Evolutionary conservation across 2,888 invertebrate genomes (phyloP), one percentile per base, ranked within the genome.

Genomic region (Oligia latruncula): DNA sequence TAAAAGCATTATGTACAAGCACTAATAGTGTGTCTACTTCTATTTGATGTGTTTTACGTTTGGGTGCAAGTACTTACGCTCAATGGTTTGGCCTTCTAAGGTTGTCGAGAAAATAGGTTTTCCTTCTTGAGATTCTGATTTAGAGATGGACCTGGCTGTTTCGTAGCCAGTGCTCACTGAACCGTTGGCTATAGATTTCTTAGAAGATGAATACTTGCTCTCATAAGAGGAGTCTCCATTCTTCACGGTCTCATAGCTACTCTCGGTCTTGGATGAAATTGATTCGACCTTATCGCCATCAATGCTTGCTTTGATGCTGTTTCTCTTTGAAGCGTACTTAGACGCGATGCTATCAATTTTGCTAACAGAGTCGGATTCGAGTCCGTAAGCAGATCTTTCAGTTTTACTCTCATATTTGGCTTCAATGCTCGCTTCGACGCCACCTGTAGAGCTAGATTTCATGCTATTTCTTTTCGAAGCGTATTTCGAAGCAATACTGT

Each of bases 51-150:
- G 88, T 89, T 88, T 81, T 85, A 88, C 79, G 80, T 79, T 80
- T 72, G 74, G 76, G 72, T 88, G 84, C 82, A 84, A 77, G 84
- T 92, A 98, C 98, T 98, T 97, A 98, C 98, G 98, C 97, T 98
- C 98, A 88, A 98, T 98, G 92, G 97, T 98, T 87, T 97, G 97
- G 90, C 98, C 98, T 93, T 98, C 98, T 81, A 98, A 97, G 70
- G 98, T 98, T 94, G 98, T 98, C 49, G 97, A 96, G 92, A 98
- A 98, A 77, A 97, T 95, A 2, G 98, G 98, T 89, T 97, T 98
- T 82, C 98, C 98, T 80, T 97, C 97, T 49, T 93, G 90, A 8
- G 96, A 95, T 55, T 92, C 94, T 0, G 95, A 94, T 81, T 93
- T 95, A 2, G 92, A 92, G 66, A 94, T 85, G 1, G 94, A 89